Conservation (phyloP, 1,140 invertebrate genomes). For the Chelonus insularis region DNA sequence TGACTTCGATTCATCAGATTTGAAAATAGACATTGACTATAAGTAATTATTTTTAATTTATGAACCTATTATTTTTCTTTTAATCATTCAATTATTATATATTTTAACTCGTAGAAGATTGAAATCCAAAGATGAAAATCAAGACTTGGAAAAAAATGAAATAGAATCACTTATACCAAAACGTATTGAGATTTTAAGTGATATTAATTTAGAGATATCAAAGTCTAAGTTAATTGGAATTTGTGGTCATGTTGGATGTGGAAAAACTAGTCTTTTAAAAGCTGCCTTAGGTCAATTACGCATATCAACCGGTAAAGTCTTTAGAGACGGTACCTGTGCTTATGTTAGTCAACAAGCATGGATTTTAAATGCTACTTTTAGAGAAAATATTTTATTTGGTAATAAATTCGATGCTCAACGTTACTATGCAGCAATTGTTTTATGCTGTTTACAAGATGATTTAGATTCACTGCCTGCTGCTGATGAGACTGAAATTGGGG, state of each 20-base stretch:
- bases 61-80: conserved; percentile 9
- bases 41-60: conserved; percentile 33
- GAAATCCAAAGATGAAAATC: background rate
- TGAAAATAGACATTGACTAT: conserved; percentile 27
- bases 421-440: conserved; percentile 60
- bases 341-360: conserved; percentile 73
- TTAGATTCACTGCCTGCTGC: conserved; percentile 62
- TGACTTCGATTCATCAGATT: conserved; percentile 36
- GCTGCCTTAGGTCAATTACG: conserved; percentile 67
- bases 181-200: conserved; percentile 46
- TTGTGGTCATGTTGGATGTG: conserved; percentile 69
- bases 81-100: background rate
- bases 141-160: conserved; percentile 30
- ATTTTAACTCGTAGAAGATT: conserved; percentile 27
- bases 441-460: conserved; percentile 64
- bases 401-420: conserved; percentile 58
- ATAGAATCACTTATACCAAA: conserved; percentile 25
- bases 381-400: conserved; percentile 75
- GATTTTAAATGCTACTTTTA: conserved; percentile 69
- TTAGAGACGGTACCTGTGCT: conserved; percentile 64
- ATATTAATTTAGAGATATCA: conserved; percentile 46
- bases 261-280: conserved; percentile 70
- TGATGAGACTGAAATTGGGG: conserved; percentile 69
- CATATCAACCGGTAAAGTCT: conserved; percentile 59
- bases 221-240: conserved; percentile 68